phyloP scores from a whole-genome alignment of 2,113 vertebrate genomes.

The Ramphastos sulfuratus region DNA sequence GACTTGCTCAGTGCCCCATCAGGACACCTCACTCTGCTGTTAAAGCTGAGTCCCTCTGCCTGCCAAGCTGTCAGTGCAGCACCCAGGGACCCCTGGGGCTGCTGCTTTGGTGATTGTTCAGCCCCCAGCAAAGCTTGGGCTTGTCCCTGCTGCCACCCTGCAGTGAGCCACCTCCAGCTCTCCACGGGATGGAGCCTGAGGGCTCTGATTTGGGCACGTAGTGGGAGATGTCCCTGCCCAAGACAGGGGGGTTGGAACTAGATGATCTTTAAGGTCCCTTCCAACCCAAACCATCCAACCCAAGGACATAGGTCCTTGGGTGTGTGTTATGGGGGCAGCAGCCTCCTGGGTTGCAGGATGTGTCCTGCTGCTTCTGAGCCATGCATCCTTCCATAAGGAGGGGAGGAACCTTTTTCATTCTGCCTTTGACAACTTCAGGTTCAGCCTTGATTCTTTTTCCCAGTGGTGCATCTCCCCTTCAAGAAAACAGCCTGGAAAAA shows the following conservation, averaged over 20 bases:
- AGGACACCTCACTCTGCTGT: background rate
- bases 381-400: background rate
- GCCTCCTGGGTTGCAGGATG: accelerated
- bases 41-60: background rate
- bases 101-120: accelerated
- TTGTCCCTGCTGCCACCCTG: background rate
- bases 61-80: background rate
- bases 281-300: too few species aligned
- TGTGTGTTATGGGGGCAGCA: accelerated
- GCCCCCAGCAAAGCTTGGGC: background rate
- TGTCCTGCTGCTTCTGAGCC: background rate
- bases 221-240: too few species aligned
- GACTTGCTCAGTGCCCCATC: background rate
- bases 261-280: too few species aligned
- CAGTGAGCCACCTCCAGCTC: background rate
- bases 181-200: accelerated
- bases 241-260: too few species aligned
- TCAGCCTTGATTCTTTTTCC: accelerated
- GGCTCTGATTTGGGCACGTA: background rate
- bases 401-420: background rate
- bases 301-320: accelerated
- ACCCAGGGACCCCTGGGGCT: background rate
- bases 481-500: background rate
- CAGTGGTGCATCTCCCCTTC: background rate
- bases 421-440: background rate